These are phyloP conservation scores for Hirundo rustica DNA, from an alignment of 2,797 vertebrate genomes.

Conservation along the genomic window DNA sequence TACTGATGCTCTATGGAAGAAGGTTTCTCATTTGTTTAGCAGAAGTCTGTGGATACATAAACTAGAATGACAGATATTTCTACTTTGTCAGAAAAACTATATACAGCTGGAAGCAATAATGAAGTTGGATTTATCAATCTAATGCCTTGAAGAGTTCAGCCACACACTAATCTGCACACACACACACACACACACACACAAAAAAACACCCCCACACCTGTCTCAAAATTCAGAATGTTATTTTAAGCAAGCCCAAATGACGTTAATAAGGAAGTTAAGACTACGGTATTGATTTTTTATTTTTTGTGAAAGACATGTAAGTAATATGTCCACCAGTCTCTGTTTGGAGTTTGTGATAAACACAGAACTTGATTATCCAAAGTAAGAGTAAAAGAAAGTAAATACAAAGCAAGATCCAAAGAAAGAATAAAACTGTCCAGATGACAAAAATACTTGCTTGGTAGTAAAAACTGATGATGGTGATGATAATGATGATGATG, in stretches of 20 bases:
- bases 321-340: background rate
- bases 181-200: no score
- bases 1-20: background rate
- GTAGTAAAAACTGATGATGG: background rate
- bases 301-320: background rate
- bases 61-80: background rate
- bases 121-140: background rate
- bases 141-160: background rate
- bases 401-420: background rate
- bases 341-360: background rate
- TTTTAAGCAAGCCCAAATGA: background rate
- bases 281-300: accelerated
- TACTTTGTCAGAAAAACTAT: background rate
- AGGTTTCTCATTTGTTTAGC: background rate
- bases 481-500: background rate
- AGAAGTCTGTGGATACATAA: background rate
- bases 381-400: background rate
- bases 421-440: background rate
- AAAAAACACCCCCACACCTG: no score
- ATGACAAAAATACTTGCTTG: background rate
- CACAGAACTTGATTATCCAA: background rate
- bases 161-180: background rate
- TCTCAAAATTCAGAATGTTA: background rate
- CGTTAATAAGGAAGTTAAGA: background rate
- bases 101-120: background rate